Evolutionary conservation across 2,113 vertebrate genomes (phyloP).

Genomic region (Seriola quinqueradiata): DNA sequence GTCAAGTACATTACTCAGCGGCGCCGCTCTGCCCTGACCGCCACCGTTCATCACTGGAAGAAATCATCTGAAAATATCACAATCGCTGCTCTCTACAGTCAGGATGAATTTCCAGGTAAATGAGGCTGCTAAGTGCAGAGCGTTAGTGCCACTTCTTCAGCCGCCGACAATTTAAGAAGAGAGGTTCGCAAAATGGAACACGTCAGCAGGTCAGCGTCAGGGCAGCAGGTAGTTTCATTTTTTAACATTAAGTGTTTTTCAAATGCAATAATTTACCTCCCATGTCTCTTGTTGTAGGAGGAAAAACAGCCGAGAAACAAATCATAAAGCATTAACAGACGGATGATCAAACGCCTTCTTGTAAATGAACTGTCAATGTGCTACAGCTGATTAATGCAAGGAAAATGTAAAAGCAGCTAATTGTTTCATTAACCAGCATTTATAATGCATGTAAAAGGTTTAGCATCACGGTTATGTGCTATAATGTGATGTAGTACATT

Average conservation of each 20-base stretch:
- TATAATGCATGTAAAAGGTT: not conserved
- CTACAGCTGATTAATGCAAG: not conserved
- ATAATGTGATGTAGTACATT: not conserved
- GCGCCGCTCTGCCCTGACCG: not conserved
- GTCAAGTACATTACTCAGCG: conserved; percentile 39
- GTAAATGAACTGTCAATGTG: not conserved
- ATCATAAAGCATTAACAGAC: not conserved
- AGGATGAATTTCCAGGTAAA: conserved; percentile 38
- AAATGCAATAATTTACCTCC: not conserved
- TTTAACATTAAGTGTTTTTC: not conserved
- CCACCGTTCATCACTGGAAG: conserved; percentile 18
- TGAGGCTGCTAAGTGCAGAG: conserved; percentile 34
- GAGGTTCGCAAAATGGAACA: not conserved
- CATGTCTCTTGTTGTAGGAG: not conserved
- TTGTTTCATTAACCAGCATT: conserved; percentile 13
- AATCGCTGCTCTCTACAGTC: conserved; percentile 14
- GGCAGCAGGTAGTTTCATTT: not conserved
- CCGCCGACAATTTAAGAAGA: not conserved
- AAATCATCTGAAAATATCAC: conserved; percentile 51
- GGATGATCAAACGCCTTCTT: not conserved
- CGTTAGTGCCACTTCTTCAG: conserved; percentile 14
- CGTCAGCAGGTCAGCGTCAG: not conserved
- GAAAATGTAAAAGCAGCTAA: not conserved
- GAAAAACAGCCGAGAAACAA: not conserved
- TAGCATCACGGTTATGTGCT: not conserved